A percentile compares a stretch with the other conserved stretches of the same genome.
These are phyloP conservation scores for Prionace glauca DNA, from an alignment of 2,797 vertebrate genomes.

Conservation along the genomic window DNA sequence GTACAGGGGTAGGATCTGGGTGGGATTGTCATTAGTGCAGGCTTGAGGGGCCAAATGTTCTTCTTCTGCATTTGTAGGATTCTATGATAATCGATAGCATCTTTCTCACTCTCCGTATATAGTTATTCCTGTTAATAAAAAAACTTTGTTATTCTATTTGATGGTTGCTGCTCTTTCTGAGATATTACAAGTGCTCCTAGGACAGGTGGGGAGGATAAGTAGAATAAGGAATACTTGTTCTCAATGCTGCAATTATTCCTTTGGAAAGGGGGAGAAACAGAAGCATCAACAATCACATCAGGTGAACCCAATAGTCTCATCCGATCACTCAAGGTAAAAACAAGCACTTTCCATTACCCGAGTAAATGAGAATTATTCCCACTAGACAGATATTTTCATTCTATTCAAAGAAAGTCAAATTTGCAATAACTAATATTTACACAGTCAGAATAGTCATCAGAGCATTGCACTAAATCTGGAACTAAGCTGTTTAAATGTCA, in stretches of 20 bases:
- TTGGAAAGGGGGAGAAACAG: background rate
- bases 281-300: background rate
- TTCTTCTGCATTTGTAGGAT: too few species aligned
- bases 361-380: background rate
- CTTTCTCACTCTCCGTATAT: too few species aligned
- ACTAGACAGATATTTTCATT: background rate
- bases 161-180: too few species aligned
- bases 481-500: background rate
- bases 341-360: background rate
- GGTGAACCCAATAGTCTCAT: background rate
- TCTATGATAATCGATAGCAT: too few species aligned
- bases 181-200: too few species aligned
- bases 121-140: too few species aligned
- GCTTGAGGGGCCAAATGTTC: too few species aligned
- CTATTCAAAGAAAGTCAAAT: background rate
- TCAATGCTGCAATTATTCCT: background rate
- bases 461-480: background rate
- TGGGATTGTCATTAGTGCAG: too few species aligned
- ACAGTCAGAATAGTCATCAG: background rate
- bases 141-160: too few species aligned
- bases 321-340: background rate
- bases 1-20: too few species aligned
- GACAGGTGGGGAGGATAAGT: too few species aligned
- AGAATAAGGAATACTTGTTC: background rate
- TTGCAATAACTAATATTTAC: constrained; percentile 4